Evolutionary conservation across 2,888 invertebrate genomes (phyloP), one percentile per base, ranked within the genome.

Genomic region (Marasmarcha lunaedactyla): DNA sequence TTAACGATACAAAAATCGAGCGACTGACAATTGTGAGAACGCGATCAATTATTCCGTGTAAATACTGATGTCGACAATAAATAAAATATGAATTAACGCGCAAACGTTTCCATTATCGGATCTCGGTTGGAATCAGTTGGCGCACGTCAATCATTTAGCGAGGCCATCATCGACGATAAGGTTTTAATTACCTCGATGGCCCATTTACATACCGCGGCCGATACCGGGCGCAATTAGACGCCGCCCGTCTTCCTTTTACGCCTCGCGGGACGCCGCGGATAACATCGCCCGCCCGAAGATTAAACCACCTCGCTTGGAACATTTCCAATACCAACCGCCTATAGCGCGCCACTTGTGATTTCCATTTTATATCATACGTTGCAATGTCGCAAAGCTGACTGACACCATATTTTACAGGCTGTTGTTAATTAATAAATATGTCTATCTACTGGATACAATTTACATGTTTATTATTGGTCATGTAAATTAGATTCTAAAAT

Each of bases 11-110:
- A 59, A 71, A 79, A 79, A 69, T 72, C 54, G 63, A 71, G 57
- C 53, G 47, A 42, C 65, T 76, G 81, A 81, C 78, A 74, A 77
- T 81, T 79, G 83, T 81, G 83, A 78, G 83, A 83, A 81, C 77
- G 57, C 70, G 72, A 73, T 81, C 79, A 81, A 81, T 83, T 83
- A 81, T 78, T 69, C 61, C 62, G 67, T 60, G 73, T 64, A 76
- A 79, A 78, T 79, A 77, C 69, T 73, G 76, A 77, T 79, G 20
- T 20, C 71, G 77, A 73, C 71, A 70, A 64, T 68, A 70, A 73
- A 73, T 71, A 73, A 67, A 67, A 61, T 65, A 70, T 63, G 65
- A 71, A 71, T 71, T 65, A 73, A 74, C 59, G 59, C 58, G 55
- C 59, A 67, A n/a, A 76, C 71, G 68, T 74, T 74, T 78, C 71